Conservation (phyloP, 2,113 vertebrate genomes). For the Tenebrosternarchus preto region DNA sequence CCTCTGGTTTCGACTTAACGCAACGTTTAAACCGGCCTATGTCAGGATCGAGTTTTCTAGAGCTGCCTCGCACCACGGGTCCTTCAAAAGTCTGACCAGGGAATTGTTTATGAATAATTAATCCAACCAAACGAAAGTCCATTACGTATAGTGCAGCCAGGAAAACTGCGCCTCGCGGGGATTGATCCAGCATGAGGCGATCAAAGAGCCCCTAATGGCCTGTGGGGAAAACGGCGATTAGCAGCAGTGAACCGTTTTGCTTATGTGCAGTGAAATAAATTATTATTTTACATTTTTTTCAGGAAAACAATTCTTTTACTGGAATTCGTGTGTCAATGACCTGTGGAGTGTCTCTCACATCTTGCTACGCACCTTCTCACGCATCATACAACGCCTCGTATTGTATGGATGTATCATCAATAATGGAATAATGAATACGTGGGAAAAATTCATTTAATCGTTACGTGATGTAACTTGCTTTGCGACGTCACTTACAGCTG, state of each 20-base stretch:
- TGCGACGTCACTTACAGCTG: no score
- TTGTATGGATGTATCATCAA: background rate
- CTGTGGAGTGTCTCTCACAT: background rate
- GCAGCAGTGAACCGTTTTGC: background rate
- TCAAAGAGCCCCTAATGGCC: background rate
- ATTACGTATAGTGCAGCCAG: constrained; percentile 2
- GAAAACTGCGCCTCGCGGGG: constrained; percentile 1
- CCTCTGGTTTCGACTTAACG: constrained; percentile 1
- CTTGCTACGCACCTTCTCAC: background rate
- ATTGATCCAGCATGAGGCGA: background rate
- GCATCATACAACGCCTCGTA: background rate
- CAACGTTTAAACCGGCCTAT: background rate
- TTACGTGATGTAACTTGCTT: no score
- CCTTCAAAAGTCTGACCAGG: background rate
- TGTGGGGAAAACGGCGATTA: background rate
- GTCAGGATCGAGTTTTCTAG: background rate
- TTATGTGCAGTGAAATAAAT: background rate
- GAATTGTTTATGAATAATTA: constrained; percentile 27
- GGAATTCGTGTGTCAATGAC: background rate
- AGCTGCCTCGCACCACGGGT: background rate
- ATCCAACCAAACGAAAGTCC: background rate
- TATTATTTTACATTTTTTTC: no score
- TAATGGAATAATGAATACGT: background rate
- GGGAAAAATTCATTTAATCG: no score
- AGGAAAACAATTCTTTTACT: constrained; percentile 2